Conservation (phyloP, 2,888 invertebrate genomes). For the Drosophila tripunctata region DNA sequence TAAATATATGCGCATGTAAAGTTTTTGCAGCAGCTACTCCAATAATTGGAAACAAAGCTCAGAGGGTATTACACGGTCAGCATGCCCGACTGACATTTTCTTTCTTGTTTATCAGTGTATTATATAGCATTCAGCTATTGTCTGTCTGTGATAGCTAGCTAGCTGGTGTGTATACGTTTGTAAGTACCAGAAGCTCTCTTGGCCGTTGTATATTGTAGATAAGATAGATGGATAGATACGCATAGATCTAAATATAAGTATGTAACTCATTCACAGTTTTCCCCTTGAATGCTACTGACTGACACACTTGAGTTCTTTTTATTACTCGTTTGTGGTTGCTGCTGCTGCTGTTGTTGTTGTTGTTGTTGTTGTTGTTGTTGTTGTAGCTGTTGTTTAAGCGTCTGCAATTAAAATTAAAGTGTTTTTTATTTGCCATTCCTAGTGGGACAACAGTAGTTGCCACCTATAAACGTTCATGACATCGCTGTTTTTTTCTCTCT, state of each 20-base stretch:
- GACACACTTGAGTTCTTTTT: slow-evolving; percentile 46
- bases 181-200: slow-evolving; percentile 7
- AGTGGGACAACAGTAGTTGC: slow-evolving; percentile 7
- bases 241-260: slow-evolving; percentile 26
- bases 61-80: too few relatives aligned
- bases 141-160: not conserved
- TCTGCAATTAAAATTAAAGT: slow-evolving; percentile 33
- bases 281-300: slow-evolving; percentile 36
- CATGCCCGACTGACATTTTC: too few relatives aligned
- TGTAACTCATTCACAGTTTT: slow-evolving; percentile 21
- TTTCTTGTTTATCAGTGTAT: not conserved
- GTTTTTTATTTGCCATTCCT: slow-evolving; percentile 8
- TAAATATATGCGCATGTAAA: too few relatives aligned
- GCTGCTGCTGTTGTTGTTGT: not conserved
- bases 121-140: not conserved
- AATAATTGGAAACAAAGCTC: too few relatives aligned
- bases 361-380: not conserved
- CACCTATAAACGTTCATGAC: slow-evolving; percentile 23
- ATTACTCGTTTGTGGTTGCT: not conserved
- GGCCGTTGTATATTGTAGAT: slow-evolving; percentile 6
- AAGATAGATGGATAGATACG: slow-evolving; percentile 24
- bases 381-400: slow-evolving; percentile 7
- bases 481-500: too few relatives aligned
- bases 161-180: not conserved
- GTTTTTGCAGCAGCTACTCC: too few relatives aligned